phyloP scores from a whole-genome alignment of 2,888 invertebrate species.

The Gymnocheta viridis region DNA sequence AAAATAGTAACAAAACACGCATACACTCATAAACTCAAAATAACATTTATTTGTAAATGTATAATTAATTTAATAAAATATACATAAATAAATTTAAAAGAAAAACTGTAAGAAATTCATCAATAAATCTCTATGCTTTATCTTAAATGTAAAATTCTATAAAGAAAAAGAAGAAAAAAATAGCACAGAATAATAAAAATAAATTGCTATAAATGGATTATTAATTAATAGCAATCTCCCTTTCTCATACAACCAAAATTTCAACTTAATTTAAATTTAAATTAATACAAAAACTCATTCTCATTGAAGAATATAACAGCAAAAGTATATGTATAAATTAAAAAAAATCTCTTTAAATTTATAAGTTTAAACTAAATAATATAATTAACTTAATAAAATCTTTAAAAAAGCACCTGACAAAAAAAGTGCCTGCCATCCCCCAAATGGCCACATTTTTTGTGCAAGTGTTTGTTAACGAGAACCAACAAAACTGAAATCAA shows the following conservation, averaged over 20 bases:
- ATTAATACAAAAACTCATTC: not conserved
- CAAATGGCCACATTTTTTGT: constrained; percentile 52
- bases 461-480: constrained; percentile 44
- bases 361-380: constrained; percentile 59
- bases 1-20: constrained; percentile 50
- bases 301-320: constrained; percentile 10
- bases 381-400: constrained; percentile 16
- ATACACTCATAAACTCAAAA: constrained; percentile 53
- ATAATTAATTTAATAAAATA: constrained; percentile 58
- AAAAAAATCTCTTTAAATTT: constrained; percentile 50
- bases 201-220: constrained; percentile 6
- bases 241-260: constrained; percentile 55
- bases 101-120: constrained; percentile 9
- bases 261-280: constrained; percentile 42
- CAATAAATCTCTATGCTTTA: constrained; percentile 14
- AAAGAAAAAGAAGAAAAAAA: too few species aligned
- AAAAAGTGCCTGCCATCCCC: constrained; percentile 37
- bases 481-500: constrained; percentile 2
- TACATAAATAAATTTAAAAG: constrained; percentile 7
- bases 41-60: constrained; percentile 67
- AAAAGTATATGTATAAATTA: constrained; percentile 20
- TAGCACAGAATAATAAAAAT: too few species aligned
- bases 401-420: constrained; percentile 42
- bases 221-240: not conserved
- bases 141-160: constrained; percentile 64